Conservation (phyloP, 2,113 vertebrate genomes). For the Gopherus evgoodei region DNA sequence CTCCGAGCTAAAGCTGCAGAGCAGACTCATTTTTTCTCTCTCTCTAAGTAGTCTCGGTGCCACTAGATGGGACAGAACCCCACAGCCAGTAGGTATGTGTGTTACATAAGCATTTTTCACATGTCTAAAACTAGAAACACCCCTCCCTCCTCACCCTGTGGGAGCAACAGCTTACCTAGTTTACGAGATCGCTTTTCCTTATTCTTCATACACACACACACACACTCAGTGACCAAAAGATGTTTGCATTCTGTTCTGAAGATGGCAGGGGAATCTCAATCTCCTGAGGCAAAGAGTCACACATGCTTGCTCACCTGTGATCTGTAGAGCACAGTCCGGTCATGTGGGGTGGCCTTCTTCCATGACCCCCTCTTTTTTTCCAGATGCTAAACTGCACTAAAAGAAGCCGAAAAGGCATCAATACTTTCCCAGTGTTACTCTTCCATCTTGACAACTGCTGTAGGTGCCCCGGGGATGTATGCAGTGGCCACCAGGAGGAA, state of each 20-base stretch:
- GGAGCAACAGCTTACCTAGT: not conserved
- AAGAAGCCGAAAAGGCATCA: not conserved
- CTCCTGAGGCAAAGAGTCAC: not conserved
- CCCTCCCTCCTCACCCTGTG: not conserved
- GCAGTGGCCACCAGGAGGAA: not conserved
- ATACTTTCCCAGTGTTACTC: not conserved
- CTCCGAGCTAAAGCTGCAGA: no score
- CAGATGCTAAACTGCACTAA: not conserved
- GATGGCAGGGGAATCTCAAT: rapidly evolving
- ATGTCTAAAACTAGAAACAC: not conserved
- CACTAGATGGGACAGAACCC: no score
- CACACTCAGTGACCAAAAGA: not conserved
- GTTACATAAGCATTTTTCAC: not conserved
- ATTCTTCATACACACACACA: not conserved
- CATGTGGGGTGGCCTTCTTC: not conserved
- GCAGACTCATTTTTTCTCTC: no score
- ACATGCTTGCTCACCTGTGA: not conserved
- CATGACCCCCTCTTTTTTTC: rapidly evolving
- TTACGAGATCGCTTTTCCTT: not conserved
- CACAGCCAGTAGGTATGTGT: no score
- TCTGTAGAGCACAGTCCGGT: not conserved
- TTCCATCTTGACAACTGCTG: not conserved
- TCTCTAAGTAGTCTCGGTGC: no score
- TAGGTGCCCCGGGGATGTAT: not conserved
- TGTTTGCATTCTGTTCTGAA: not conserved